A percentile compares a stretch with the other conserved stretches of the same genome.
phyloP scores from a whole-genome alignment of 1,140 invertebrate genomes.

The Diorhabda carinulata region DNA sequence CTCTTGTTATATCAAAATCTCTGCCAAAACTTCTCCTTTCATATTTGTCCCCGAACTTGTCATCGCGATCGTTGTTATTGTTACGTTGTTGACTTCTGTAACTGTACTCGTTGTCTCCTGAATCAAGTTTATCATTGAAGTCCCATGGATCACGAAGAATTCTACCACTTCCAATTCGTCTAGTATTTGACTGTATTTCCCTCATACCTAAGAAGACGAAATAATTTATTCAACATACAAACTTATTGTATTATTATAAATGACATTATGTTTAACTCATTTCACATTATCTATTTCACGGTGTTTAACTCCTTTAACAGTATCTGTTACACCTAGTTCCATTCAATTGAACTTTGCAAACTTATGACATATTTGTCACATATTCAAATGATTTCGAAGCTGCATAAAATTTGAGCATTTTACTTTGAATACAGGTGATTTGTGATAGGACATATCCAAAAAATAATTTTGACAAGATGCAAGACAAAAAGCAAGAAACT shows the following conservation, averaged over 20 bases:
- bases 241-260: neutral
- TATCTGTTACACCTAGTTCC: no score
- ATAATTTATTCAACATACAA: neutral
- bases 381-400: no score
- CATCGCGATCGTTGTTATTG: conserved; percentile 33
- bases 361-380: no score
- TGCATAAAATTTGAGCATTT: no score
- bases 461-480: no score
- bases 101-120: conserved; percentile 27
- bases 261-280: no score
- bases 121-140: conserved; percentile 51
- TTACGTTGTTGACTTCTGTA: conserved; percentile 21
- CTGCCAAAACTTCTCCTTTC: conserved; percentile 51
- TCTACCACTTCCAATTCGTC: conserved; percentile 74
- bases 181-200: conserved; percentile 44
- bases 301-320: no score
- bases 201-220: conserved; percentile 18
- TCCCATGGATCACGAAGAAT: conserved; percentile 66
- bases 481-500: no score
- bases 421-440: no score
- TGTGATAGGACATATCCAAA: no score
- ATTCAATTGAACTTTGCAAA: no score
- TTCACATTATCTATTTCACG: no score
- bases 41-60: conserved; percentile 30
- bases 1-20: conserved; percentile 48